Percentiles rank a stretch among this genome's conserved stretches.
phyloP scores from a whole-genome alignment of 2,888 invertebrate genomes.

The Theretra japonica region DNA sequence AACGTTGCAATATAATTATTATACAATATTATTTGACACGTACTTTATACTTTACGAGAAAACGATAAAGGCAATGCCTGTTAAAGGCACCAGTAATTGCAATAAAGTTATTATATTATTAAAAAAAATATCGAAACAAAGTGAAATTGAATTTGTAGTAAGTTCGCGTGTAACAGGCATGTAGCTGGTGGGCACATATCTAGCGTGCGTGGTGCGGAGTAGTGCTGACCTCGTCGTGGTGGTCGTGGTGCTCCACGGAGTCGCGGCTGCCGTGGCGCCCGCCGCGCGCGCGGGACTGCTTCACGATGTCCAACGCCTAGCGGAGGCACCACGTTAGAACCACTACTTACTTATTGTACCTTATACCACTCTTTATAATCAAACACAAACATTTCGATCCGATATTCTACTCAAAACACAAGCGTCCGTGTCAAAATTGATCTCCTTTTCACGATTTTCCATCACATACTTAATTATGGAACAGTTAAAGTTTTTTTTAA shows the following conservation, averaged over 20 bases:
- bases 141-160: no score
- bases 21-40: no score
- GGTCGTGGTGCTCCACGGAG: slow-evolving; percentile 88
- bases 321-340: not conserved
- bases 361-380: not conserved
- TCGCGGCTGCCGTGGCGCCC: slow-evolving; percentile 89
- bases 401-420: no score
- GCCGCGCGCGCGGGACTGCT: slow-evolving; percentile 93
- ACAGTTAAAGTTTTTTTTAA: no score
- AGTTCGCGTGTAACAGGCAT: no score
- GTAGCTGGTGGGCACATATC: not conserved
- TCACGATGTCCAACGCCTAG: slow-evolving; percentile 96
- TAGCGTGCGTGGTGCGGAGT: not conserved
- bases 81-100: not conserved
- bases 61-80: no score
- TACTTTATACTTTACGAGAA: no score
- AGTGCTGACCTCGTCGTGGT: slow-evolving; percentile 88
- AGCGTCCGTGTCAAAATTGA: no score
- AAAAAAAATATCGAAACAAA: not conserved
- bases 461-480: no score
- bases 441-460: no score
- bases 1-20: no score
- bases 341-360: not conserved
- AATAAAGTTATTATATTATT: not conserved
- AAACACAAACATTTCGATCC: no score